Evolutionary conservation across 2,113 vertebrate genomes (phyloP).

Genomic region (Cricetomys ansorgei): DNA sequence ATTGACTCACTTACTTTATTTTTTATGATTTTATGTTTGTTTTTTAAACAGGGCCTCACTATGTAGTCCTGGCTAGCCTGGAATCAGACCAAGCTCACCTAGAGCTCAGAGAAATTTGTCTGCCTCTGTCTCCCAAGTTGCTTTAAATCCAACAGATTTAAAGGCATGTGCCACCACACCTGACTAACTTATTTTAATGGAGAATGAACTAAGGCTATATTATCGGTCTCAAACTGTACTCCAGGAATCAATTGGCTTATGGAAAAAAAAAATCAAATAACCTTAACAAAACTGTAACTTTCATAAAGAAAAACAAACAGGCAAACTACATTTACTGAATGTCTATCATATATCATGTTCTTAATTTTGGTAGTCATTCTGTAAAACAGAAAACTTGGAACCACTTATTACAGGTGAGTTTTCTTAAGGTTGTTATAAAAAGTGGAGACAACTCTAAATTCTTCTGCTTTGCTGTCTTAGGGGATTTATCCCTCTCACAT

Average conservation of each 20-base stretch:
- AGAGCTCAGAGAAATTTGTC: neutral
- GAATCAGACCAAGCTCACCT: neutral
- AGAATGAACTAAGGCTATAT: neutral
- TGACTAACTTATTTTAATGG: neutral
- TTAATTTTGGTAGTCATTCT: neutral
- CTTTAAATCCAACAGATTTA: too few relatives aligned
- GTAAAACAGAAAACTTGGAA: neutral
- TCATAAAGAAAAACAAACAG: conserved; percentile 19
- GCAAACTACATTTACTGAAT: neutral
- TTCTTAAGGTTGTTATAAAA: neutral
- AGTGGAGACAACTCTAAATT: too few relatives aligned
- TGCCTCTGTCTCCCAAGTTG: neutral
- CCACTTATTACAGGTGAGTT: neutral
- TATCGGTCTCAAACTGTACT: neutral
- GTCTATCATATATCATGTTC: neutral
- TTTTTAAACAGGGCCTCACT: neutral
- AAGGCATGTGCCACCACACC: too few relatives aligned
- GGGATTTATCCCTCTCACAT: too few relatives aligned
- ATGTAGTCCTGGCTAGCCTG: neutral
- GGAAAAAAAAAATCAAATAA: conserved; percentile 27
- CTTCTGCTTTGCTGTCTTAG: neutral
- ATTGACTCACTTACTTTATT: neutral
- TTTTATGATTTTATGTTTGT: neutral
- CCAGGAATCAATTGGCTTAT: conserved; percentile 20
- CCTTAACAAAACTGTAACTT: neutral